Base-by-base conservation (phyloP, 2,888 invertebrate genomes). In the Leistus spinibarbis region DNA sequence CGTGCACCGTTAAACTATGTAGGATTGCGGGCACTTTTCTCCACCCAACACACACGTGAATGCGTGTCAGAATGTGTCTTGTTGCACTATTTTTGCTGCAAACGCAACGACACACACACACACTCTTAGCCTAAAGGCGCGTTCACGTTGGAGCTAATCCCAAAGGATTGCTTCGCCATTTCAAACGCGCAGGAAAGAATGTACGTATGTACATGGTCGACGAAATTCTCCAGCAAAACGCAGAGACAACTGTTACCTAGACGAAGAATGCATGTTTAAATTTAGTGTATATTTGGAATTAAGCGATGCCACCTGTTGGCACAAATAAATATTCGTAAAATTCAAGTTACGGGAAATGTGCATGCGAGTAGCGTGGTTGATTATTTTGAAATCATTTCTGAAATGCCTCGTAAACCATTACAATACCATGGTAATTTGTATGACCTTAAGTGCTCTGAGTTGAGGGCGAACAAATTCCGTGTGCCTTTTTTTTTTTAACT, bases 271-370 rank as follows among this genome's bases (percentile, higher is more conserved):
- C 40, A 40, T 40, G 40, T 40, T 40, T 40, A 40, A 40, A 40
- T 40, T 40, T 40, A 40, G 40, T 40, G 40, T 40, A n/a, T n/a
- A 40, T 40, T 40, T 66, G 66, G 53, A 66, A 66, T 66, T 40
- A 53, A 66, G 56, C 56, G 19, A 23, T 54, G 20, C 68, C 68
- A 68, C 68, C 68, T 68, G 68, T 68, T 68, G 68, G 68, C 23
- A 24, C 23, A 68, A 68, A 68, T 68, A 56, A 68, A 68, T 68
- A 68, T 68, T 68, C 68, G 68, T 17, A 23, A 22, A 68, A 68
- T 56, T 68, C 23, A 68, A 68, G 54, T 40, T 53, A 66, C 66
- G 68, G 68, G 56, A 57, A 68, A 68, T 68, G 54, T 68, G 68
- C 68, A 56, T 68, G 68, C 20, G 7, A 66, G 53, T 68, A 40